Base-by-base conservation (phyloP, 2,797 vertebrate species). In the Periparus ater region DNA sequence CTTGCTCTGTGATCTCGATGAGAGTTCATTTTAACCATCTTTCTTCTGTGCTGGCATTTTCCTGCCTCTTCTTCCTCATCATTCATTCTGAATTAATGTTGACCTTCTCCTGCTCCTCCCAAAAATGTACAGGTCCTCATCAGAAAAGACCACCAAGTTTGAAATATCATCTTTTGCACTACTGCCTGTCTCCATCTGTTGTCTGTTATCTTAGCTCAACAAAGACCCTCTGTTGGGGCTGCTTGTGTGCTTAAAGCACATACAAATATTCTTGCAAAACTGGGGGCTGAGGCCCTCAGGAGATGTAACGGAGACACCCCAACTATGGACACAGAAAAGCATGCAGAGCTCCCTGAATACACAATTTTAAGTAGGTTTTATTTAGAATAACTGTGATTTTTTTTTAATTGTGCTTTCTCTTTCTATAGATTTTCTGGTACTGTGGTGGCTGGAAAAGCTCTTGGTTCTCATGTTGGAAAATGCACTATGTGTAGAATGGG, bases 391-490 rank as follows among this genome's bases (percentile, higher is more conserved):
- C 7, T 48, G 8, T 66, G 25, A 15, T 15, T 44, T 57, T 15
- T 72, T 34, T 84, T 17, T 63, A 38, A 13, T 26, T 70, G 11
- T 61, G 11, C 50, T 88, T 9, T 68, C 32, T 55, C 20, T 88
- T 88, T 80, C 72, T 85, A 4, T 17, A 53, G 32, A 17, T 91
- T 93, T 92, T 72, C 61, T 75, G 65, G 29, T 72, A 32, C 2
- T 48, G 19, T 58, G n/a, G 38, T 90, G 82, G 5, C 53, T 95
- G 74, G 63, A 85, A 91, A 91, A 12, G 47, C 29, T 88, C 42
- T 63, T 51, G 67, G 38, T 74, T n/a, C 29, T 89, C 4, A 0
- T 74, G 45, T 27, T 83, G n/a, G 58, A 89, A 93, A 94, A 88
- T 27, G 29, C 1, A 1, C 51, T 72, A 25, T 53, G 77, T 81